These are phyloP conservation scores for Scaptodrosophila latifasciaeformis DNA, from an alignment of 2,888 invertebrate species.

Conservation along the genomic window DNA sequence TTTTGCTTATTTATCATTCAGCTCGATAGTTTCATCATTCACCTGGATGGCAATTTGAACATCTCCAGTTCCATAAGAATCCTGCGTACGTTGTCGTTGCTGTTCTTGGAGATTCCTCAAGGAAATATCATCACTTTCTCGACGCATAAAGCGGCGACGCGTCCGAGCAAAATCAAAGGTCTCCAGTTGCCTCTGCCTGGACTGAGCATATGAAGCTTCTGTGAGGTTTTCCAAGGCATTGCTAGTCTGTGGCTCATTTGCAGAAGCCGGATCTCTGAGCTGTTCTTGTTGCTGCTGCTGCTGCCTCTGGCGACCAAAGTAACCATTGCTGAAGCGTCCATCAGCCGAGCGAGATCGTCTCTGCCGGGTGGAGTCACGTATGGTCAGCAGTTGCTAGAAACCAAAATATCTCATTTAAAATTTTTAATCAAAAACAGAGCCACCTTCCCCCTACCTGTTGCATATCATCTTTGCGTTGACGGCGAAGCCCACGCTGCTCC, in stretches of 20 bases:
- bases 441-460: conserved; percentile 60
- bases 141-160: conserved; percentile 52
- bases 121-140: conserved; percentile 56
- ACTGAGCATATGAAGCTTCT: conserved; percentile 56
- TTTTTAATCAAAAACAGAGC: no score
- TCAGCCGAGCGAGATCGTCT: conserved; percentile 70
- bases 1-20: conserved; percentile 41
- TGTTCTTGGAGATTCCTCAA: conserved; percentile 31
- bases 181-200: conserved; percentile 55
- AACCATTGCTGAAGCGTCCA: conserved; percentile 67
- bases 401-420: background rate
- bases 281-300: conserved; percentile 21
- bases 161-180: conserved; percentile 51
- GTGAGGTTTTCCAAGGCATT: conserved; percentile 53
- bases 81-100: conserved; percentile 1
- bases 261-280: background rate
- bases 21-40: conserved; percentile 65
- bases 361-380: conserved; percentile 63
- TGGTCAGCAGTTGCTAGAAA: conserved; percentile 59
- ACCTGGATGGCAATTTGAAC: conserved; percentile 55
- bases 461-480: conserved; percentile 63
- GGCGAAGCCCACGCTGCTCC: conserved; percentile 65
- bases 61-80: conserved; percentile 15
- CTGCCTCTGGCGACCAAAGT: conserved; percentile 47
- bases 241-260: background rate